Conservation (phyloP, 2,113 vertebrate genomes). For the Hippocampus comes region DNA sequence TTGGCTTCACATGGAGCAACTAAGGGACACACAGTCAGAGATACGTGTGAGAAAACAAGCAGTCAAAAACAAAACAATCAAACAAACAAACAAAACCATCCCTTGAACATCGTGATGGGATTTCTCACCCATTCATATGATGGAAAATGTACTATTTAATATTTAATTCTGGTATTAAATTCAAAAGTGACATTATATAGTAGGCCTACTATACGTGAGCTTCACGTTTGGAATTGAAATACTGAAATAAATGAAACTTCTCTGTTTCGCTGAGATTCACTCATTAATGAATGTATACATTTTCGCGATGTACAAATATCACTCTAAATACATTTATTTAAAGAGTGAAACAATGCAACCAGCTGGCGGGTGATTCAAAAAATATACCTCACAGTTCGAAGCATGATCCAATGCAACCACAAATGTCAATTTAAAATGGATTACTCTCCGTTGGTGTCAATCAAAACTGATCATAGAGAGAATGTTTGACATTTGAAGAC, state of each 20-base stretch:
- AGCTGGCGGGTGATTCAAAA: not conserved
- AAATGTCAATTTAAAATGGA: not conserved
- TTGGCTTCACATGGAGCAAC: conserved; percentile 19
- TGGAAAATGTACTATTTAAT: no score
- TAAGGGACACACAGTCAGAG: conserved; percentile 1
- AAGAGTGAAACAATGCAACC: not conserved
- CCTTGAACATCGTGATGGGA: not conserved
- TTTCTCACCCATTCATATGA: no score
- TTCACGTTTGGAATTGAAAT: no score
- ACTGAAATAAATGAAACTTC: no score
- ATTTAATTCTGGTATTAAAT: no score
- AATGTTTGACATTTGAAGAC: not conserved
- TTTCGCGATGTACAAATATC: not conserved
- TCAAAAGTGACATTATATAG: no score
- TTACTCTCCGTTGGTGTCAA: not conserved
- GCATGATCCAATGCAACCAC: not conserved
- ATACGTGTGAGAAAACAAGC: not conserved
- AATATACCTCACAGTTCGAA: not conserved
- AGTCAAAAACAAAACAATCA: not conserved
- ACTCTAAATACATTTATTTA: not conserved
- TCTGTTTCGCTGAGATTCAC: no score
- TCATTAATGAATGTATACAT: not conserved
- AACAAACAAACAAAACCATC: not conserved
- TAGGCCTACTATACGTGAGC: no score
- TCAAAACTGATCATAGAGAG: not conserved